Conservation (phyloP, 2,113 vertebrate genomes). For the Diglossa brunneiventris region DNA sequence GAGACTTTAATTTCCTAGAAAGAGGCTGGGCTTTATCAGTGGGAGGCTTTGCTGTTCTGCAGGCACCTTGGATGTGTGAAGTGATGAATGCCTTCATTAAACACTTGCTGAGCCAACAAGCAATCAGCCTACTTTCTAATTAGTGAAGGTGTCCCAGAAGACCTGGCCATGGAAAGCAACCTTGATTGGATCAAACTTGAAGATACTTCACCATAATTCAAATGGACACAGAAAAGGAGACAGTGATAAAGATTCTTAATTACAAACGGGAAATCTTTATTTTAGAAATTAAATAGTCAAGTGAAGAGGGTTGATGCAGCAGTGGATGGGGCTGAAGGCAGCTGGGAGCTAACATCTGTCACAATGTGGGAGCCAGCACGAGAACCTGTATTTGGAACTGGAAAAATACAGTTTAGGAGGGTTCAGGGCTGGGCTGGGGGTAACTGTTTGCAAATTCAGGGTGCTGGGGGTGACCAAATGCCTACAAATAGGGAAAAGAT, state of each 20-base stretch:
- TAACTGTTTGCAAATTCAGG: background rate
- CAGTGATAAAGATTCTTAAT: conserved; percentile 44
- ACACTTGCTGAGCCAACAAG: background rate
- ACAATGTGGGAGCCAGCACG: fast-evolving
- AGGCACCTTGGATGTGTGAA: background rate
- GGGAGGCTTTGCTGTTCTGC: background rate
- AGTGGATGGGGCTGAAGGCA: background rate
- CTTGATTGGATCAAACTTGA: conserved; percentile 7
- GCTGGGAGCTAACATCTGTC: background rate
- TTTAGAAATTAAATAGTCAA: conserved; percentile 26
- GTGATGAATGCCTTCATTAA: conserved; percentile 46
- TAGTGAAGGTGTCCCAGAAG: conserved; percentile 29
- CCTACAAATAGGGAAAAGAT: background rate
- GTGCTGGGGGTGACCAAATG: background rate
- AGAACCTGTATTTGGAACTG: background rate
- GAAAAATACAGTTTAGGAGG: background rate
- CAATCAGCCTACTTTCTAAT: conserved; percentile 8
- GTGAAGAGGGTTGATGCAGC: background rate
- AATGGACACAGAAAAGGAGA: background rate
- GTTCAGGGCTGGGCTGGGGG: background rate
- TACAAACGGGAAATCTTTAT: conserved; percentile 37
- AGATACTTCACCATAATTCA: background rate
- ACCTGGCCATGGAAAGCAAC: background rate
- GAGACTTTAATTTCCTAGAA: conserved; percentile 27
- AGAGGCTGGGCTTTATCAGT: background rate